phyloP scores from a whole-genome alignment of 2,113 vertebrate genomes.

The Callospermophilus lateralis region DNA sequence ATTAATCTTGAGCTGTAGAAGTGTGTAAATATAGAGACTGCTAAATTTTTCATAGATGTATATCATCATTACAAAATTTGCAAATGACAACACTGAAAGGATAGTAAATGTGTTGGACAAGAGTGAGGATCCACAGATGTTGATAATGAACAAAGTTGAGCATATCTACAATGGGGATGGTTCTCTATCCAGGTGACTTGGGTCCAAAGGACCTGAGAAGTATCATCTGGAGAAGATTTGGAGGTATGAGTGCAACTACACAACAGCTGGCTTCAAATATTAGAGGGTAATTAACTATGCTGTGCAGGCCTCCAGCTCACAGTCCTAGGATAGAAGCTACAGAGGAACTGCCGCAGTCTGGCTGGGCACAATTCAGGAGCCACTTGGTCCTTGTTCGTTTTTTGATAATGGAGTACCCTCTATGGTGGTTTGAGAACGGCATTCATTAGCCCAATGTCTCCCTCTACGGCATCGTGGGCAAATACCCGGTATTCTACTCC shows the following conservation, averaged over 20 bases:
- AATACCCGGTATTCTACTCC: no score
- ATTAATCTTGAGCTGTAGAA: neutral
- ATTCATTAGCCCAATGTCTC: no score
- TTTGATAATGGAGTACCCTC: no score
- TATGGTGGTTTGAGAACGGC: no score
- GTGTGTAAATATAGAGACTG: neutral
- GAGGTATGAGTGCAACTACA: neutral
- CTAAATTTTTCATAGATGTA: neutral
- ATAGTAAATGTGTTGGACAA: neutral
- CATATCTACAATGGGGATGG: neutral
- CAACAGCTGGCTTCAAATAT: constrained; percentile 4
- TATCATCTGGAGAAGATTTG: neutral
- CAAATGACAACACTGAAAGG: neutral
- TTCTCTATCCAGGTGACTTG: neutral
- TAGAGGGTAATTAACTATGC: neutral
- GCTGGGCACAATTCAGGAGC: no score
- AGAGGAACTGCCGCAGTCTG: no score
- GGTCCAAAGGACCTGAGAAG: neutral
- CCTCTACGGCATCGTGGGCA: no score
- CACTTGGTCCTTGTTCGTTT: no score
- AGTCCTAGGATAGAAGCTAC: neutral
- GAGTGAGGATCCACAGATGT: neutral
- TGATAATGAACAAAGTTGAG: neutral
- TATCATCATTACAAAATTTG: neutral
- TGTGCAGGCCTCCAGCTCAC: neutral